Conservation (phyloP, 2,113 vertebrate genomes). For the Eupsittula cactorum region DNA sequence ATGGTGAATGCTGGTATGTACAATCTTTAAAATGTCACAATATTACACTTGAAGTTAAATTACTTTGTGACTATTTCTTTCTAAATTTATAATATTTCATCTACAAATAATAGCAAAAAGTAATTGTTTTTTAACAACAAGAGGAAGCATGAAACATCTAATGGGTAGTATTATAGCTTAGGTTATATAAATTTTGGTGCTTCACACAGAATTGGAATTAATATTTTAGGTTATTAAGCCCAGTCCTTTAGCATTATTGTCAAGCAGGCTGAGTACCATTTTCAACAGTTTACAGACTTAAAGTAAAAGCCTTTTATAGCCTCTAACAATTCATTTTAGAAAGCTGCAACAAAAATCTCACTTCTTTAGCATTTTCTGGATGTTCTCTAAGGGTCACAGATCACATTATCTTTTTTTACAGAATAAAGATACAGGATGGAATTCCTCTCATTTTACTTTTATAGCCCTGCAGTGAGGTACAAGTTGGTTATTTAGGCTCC, state of each 20-base stretch:
- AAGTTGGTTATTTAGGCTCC: neutral
- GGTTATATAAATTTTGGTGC: neutral
- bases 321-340: neutral
- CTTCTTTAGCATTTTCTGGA: neutral
- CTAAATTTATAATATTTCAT: neutral
- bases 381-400: neutral
- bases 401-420: neutral
- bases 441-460: neutral
- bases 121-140: neutral
- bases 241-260: neutral
- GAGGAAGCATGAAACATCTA: neutral
- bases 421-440: neutral
- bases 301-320: neutral
- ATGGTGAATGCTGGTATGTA: neutral
- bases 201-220: neutral
- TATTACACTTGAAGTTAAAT: neutral
- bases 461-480: neutral
- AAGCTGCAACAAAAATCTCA: neutral
- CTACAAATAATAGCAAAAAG: neutral
- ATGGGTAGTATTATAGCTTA: neutral
- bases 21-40: neutral
- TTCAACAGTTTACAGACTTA: neutral
- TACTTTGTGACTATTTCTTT: slow-evolving; percentile 3
- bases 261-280: neutral
- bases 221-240: neutral